phyloP scores from a whole-genome alignment of 1,140 invertebrate genomes.

The Bathynomus jamesi region DNA sequence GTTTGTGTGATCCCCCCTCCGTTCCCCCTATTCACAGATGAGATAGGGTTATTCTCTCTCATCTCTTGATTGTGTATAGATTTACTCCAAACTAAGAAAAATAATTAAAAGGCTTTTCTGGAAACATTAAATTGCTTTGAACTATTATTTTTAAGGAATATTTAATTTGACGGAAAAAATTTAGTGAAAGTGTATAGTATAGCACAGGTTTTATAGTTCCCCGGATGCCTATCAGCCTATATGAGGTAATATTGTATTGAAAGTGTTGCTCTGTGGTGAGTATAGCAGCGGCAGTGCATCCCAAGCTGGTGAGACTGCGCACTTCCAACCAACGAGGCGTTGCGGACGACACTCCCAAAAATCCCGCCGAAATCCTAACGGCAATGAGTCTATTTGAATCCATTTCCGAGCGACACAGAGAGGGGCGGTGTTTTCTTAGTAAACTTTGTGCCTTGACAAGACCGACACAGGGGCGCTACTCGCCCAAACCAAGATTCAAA shows the following conservation, averaged over 20 bases:
- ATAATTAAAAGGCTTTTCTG: neutral
- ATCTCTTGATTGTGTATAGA: neutral
- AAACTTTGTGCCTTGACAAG: constrained; percentile 37
- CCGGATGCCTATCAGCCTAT: neutral
- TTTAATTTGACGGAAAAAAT: neutral
- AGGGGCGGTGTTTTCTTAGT: constrained; percentile 36
- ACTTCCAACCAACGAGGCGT: constrained; percentile 27
- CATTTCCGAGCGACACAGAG: constrained; percentile 36
- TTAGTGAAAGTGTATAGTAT: neutral
- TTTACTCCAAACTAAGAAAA: neutral
- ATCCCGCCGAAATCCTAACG: constrained; percentile 35
- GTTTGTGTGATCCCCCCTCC: neutral
- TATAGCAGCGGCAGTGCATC: neutral
- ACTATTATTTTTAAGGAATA: no score
- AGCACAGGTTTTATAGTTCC: neutral
- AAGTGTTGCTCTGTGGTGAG: neutral
- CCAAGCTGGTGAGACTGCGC: constrained; percentile 21
- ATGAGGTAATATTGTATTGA: constrained; percentile 1
- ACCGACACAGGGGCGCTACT: constrained; percentile 37
- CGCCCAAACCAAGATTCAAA: constrained; percentile 36
- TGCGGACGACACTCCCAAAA: constrained; percentile 25
- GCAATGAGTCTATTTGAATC: constrained; percentile 36
- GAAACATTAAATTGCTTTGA: neutral
- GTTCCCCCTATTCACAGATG: neutral
- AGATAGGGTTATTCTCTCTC: neutral